Evolutionary conservation across 2,113 vertebrate genomes (phyloP).

Genomic region (Macquaria australasica): DNA sequence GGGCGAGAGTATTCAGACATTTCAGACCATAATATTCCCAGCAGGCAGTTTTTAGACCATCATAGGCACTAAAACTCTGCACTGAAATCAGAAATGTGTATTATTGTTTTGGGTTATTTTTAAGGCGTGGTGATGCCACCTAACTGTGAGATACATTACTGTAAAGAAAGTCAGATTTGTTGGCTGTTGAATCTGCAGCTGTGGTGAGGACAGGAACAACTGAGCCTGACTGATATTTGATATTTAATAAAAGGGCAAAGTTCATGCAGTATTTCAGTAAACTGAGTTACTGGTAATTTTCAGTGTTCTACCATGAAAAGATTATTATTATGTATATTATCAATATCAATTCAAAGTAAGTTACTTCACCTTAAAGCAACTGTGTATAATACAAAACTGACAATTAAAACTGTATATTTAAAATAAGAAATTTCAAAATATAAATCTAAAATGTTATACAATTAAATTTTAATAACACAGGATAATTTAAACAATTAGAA

Average conservation of each 20-base stretch:
- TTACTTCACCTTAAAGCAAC: no score
- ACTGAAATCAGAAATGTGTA: background rate
- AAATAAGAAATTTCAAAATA: no score
- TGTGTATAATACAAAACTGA: no score
- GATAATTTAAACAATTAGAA: background rate
- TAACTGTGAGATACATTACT: no score
- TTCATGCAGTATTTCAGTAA: no score
- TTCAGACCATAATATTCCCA: background rate
- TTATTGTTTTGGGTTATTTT: background rate
- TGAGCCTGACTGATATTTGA: no score
- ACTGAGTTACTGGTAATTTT: background rate
- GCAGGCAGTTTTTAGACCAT: background rate
- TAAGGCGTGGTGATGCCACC: background rate
- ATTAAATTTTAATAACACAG: background rate
- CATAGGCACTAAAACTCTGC: no score
- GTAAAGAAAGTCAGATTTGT: background rate
- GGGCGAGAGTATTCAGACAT: no score
- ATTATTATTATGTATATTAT: background rate
- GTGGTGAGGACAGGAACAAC: background rate
- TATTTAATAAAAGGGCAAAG: no score
- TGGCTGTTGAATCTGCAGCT: background rate
- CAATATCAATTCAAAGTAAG: no score
- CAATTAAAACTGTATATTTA: no score
- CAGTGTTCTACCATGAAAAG: background rate
- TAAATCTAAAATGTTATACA: no score